phyloP scores from a whole-genome alignment of 92 coral and sea anemone genomes.

The Phenganax stokvisi region DNA sequence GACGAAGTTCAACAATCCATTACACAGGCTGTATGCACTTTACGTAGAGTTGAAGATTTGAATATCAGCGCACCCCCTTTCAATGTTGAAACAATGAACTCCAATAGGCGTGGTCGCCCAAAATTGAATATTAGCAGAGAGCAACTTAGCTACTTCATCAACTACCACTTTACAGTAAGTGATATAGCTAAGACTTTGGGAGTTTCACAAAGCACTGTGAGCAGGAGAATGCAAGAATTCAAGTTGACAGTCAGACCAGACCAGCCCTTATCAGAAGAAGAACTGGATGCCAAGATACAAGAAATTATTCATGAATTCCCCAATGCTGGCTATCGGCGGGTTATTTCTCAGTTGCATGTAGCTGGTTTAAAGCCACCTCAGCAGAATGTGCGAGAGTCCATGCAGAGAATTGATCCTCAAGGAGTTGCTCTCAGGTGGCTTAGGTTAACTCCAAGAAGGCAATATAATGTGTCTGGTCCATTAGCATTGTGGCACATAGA shows the following conservation, averaged over 20 bases:
- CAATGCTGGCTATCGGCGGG: slow-evolving; percentile 57
- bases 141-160: slow-evolving; percentile 37
- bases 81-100: slow-evolving; percentile 29
- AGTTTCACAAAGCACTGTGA: slow-evolving; percentile 48
- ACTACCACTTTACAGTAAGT: slow-evolving; percentile 38
- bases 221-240: slow-evolving; percentile 40
- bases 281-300: slow-evolving; percentile 49
- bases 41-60: slow-evolving; percentile 44
- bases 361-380: slow-evolving; percentile 44
- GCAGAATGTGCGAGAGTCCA: slow-evolving; percentile 42
- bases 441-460: slow-evolving; percentile 46
- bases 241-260: slow-evolving; percentile 39
- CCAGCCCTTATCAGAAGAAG: slow-evolving; percentile 45
- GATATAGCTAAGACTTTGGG: slow-evolving; percentile 57
- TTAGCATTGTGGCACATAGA: slow-evolving; percentile 58
- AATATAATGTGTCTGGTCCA: slow-evolving; percentile 48
- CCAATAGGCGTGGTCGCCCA: slow-evolving; percentile 44
- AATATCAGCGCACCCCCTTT: slow-evolving; percentile 39
- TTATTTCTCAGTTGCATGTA: slow-evolving; percentile 48
- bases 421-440: slow-evolving; percentile 55
- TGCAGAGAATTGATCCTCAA: slow-evolving; percentile 50
- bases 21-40: slow-evolving; percentile 35
- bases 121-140: slow-evolving; percentile 38
- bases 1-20: slow-evolving; percentile 42
- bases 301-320: slow-evolving; percentile 50